phyloP scores from a whole-genome alignment of 2,888 invertebrate species.

The Temnothorax unifasciatus region DNA sequence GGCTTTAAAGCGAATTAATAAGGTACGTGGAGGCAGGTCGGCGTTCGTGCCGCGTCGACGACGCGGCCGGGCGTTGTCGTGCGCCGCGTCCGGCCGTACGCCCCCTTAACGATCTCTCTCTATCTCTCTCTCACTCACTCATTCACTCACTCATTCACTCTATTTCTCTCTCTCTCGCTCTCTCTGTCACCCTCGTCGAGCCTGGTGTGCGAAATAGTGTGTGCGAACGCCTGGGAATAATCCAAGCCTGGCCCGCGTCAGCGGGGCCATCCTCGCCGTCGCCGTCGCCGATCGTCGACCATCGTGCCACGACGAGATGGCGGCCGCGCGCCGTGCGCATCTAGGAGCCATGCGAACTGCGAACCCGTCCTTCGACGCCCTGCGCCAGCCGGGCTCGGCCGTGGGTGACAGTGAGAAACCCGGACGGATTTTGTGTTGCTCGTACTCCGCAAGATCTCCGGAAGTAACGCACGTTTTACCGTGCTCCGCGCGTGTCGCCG shows the following conservation, averaged over 20 bases:
- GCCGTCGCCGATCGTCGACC: neutral
- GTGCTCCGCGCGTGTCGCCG: constrained; percentile 66
- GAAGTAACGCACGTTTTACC: constrained; percentile 86
- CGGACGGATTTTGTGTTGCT: constrained; percentile 76
- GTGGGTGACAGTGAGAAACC: constrained; percentile 79
- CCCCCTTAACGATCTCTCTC: constrained; percentile 88
- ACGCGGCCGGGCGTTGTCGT: constrained; percentile 71
- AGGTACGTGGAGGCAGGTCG: constrained; percentile 90
- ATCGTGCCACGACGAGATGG: constrained; percentile 2
- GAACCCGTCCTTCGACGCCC: constrained; percentile 57
- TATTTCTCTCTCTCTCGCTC: constrained; percentile 77
- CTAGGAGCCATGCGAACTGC: neutral
- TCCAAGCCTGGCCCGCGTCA: constrained; percentile 67
- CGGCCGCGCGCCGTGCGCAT: constrained; percentile 4
- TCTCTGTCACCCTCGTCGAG: constrained; percentile 69
- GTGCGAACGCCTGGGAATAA: constrained; percentile 88
- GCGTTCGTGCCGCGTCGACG: constrained; percentile 68
- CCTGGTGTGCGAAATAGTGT: constrained; percentile 87
- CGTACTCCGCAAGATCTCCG: constrained; percentile 83
- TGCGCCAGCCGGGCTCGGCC: constrained; percentile 70
- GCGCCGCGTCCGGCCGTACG: constrained; percentile 85
- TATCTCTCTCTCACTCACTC: constrained; percentile 83
- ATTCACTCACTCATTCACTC: constrained; percentile 82
- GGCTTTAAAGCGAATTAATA: constrained; percentile 99
- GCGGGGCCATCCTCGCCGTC: neutral